Percentiles rank a stretch among this genome's conserved stretches.
These are phyloP conservation scores for Odiellus spinosus DNA, from an alignment of 2,888 invertebrate species.

Conservation along the genomic window DNA sequence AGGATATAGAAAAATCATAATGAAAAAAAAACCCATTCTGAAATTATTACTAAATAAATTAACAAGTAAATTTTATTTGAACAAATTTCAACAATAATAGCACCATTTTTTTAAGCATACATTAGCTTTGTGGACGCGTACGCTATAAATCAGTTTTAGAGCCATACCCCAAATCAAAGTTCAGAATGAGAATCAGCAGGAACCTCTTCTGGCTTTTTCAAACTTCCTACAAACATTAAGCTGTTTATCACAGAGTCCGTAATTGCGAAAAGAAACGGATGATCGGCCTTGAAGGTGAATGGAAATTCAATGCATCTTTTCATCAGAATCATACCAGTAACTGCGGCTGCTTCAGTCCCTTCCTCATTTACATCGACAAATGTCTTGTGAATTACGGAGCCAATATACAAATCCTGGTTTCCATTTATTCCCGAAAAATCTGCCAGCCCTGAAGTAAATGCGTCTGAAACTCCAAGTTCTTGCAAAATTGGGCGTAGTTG, in stretches of 20 bases:
- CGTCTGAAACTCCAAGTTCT: background rate
- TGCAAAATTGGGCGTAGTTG: background rate
- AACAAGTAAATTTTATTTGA: no score
- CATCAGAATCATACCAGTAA: background rate
- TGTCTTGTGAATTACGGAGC: background rate
- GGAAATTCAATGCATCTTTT: background rate
- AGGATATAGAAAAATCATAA: no score
- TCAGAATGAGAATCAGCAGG: no score
- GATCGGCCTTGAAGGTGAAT: background rate
- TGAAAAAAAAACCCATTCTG: no score
- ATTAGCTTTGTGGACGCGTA: no score
- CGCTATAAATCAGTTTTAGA: no score
- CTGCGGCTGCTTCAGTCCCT: constrained; percentile 1
- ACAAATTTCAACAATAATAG: no score
- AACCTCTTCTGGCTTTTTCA: background rate
- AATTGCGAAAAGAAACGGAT: background rate
- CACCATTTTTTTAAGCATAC: no score
- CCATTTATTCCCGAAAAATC: background rate
- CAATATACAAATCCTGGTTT: background rate
- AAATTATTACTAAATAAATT: no score
- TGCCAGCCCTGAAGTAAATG: background rate
- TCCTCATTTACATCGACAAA: background rate
- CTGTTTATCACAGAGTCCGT: background rate
- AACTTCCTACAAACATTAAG: background rate
- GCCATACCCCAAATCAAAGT: no score